phyloP scores from a whole-genome alignment of 1,140 invertebrate genomes.

The Propsilocerus akamusi region DNA sequence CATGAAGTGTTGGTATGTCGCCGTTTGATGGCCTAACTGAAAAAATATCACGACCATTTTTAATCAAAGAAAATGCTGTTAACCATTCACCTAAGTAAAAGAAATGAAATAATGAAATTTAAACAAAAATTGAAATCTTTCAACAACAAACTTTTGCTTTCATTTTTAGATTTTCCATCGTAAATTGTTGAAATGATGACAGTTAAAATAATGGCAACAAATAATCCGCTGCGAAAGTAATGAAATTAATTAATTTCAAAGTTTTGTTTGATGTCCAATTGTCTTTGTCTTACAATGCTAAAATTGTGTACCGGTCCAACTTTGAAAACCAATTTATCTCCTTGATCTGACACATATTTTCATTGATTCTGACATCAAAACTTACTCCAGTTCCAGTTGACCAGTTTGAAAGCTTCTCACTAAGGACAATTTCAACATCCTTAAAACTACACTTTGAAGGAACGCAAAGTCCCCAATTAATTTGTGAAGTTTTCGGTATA shows the following conservation, averaged over 20 bases:
- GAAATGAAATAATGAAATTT: background rate
- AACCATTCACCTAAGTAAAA: background rate
- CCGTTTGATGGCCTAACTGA: constrained; percentile 10
- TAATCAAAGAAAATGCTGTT: background rate
- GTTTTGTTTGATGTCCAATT: too few species aligned
- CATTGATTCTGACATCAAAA: too few species aligned
- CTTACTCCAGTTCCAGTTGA: too few species aligned
- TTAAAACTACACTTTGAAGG: constrained; percentile 31
- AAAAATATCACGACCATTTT: background rate
- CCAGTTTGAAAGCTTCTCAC: too few species aligned
- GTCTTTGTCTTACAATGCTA: constrained; percentile 22
- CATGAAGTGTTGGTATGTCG: constrained; percentile 38
- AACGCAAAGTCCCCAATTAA: background rate
- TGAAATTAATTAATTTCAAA: too few species aligned
- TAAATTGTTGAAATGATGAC: constrained; percentile 32
- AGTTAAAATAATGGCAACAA: too few species aligned
- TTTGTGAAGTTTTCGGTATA: background rate
- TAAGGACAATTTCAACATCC: constrained; percentile 35
- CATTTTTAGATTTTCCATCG: constrained; percentile 8
- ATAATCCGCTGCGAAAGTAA: too few species aligned
- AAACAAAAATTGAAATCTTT: background rate
- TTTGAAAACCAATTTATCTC: constrained; percentile 30
- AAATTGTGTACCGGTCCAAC: constrained; percentile 33
- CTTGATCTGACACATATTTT: constrained; percentile 25
- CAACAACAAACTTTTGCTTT: constrained; percentile 4